A percentile compares a stretch with the other conserved stretches of the same genome.
Conservation (phyloP, 2,888 invertebrate species). For the Hoplodrina blanda region DNA sequence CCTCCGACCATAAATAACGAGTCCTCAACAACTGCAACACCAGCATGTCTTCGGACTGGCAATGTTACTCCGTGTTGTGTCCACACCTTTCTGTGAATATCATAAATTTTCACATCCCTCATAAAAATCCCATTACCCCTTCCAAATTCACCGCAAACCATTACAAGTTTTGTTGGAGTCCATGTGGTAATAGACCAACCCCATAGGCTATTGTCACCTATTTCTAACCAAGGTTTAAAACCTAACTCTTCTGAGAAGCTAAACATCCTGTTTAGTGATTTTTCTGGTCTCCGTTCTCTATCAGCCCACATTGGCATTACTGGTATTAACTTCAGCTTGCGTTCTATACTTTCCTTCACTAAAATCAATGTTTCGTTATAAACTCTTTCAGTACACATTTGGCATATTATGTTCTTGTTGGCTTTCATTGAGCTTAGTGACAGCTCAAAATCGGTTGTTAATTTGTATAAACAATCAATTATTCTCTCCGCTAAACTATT, state of each 20-base stretch:
- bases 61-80: slow-evolving; percentile 78
- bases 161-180: slow-evolving; percentile 79
- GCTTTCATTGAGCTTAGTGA: slow-evolving; percentile 59
- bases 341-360: slow-evolving; percentile 70
- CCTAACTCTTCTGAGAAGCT: slow-evolving; percentile 72
- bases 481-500: slow-evolving; percentile 78
- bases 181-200: slow-evolving; percentile 84
- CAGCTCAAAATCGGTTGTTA: slow-evolving; percentile 65
- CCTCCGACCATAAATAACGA: slow-evolving; percentile 82
- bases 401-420: slow-evolving; percentile 67
- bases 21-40: slow-evolving; percentile 77
- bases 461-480: slow-evolving; percentile 73
- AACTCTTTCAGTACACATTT: slow-evolving; percentile 78
- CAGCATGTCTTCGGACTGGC: slow-evolving; percentile 80
- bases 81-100: slow-evolving; percentile 80
- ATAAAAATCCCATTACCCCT: slow-evolving; percentile 81
- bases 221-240: slow-evolving; percentile 80
- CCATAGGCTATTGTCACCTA: slow-evolving; percentile 82
- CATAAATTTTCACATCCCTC: slow-evolving; percentile 82
- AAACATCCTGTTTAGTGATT: slow-evolving; percentile 75
- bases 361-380: slow-evolving; percentile 76
- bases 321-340: slow-evolving; percentile 71
- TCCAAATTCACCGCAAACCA: slow-evolving; percentile 83
- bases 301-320: slow-evolving; percentile 75
- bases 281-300: slow-evolving; percentile 69